phyloP scores from a whole-genome alignment of 2,888 invertebrate species.

The Macaria notata region DNA sequence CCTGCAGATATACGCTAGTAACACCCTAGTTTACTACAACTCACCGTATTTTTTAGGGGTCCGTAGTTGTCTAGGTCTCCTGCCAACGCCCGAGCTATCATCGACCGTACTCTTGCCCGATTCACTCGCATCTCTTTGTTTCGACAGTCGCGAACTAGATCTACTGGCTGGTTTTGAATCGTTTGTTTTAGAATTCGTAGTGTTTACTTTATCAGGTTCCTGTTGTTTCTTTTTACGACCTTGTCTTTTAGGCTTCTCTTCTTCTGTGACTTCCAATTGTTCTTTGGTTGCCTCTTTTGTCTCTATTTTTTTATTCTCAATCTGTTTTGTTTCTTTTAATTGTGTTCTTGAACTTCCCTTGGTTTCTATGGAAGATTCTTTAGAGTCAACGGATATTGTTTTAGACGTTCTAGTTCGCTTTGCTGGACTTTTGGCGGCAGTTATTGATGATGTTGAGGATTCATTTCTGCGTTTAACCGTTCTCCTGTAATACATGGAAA shows the following conservation, averaged over 20 bases:
- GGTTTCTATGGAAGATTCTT: no score
- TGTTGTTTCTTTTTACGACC: no score
- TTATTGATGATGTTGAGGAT: not conserved
- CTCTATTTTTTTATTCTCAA: no score
- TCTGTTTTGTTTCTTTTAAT: no score
- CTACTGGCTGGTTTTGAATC: not conserved
- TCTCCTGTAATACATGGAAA: no score
- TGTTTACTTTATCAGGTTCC: no score
- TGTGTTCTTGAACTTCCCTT: no score
- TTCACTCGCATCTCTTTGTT: slow-evolving; percentile 3
- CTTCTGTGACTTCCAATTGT: no score
- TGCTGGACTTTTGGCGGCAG: slow-evolving; percentile 1
- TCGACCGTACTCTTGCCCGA: not conserved
- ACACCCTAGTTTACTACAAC: not conserved
- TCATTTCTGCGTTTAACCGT: slow-evolving; percentile 1
- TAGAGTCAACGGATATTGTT: no score
- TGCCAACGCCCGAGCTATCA: not conserved
- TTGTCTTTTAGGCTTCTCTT: no score
- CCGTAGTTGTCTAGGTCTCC: not conserved
- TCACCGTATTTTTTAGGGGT: slow-evolving; percentile 13
- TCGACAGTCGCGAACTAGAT: slow-evolving; percentile 3
- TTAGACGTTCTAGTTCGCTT: slow-evolving; percentile 12
- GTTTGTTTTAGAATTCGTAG: slow-evolving; percentile 5
- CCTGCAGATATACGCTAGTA: no score
- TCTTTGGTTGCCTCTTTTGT: no score